Evolutionary conservation across 2,113 vertebrate genomes (phyloP).

Genomic region (Larimichthys polyactis): DNA sequence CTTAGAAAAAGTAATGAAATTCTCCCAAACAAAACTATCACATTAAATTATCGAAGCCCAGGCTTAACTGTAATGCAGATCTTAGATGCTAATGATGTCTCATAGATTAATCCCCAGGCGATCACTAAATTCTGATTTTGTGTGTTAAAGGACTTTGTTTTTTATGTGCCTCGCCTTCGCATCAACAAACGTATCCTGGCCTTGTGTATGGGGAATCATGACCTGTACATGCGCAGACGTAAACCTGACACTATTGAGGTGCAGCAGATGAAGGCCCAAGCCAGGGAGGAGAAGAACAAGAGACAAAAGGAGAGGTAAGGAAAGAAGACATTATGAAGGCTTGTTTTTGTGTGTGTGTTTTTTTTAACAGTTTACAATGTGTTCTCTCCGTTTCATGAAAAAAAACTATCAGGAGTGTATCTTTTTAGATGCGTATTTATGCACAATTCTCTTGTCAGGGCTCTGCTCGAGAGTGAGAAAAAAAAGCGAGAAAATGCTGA

Average conservation of each 20-base stretch:
- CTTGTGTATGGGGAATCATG: slow-evolving; percentile 99
- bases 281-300: slow-evolving; percentile 96
- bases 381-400: slow-evolving; percentile 70
- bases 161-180: slow-evolving; percentile 96
- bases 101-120: not conserved
- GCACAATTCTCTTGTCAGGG: slow-evolving; percentile 86
- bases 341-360: not conserved
- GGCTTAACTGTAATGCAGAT: slow-evolving; percentile 8
- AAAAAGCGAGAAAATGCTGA: slow-evolving; percentile 97
- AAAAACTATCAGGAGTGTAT: slow-evolving; percentile 64
- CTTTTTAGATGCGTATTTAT: slow-evolving; percentile 74
- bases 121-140: slow-evolving; percentile 2
- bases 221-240: slow-evolving; percentile 97
- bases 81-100: not conserved
- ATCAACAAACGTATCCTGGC: slow-evolving; percentile 99
- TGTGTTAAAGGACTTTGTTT: slow-evolving; percentile 92
- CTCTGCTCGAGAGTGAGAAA: slow-evolving; percentile 96
- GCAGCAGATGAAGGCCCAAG: slow-evolving; percentile 99
- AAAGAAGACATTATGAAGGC: slow-evolving; percentile 20
- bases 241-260: slow-evolving; percentile 99
- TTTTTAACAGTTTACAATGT: slow-evolving; percentile 66
- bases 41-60: slow-evolving; percentile 8
- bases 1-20: slow-evolving; percentile 6
- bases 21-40: slow-evolving; percentile 23
- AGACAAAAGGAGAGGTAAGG: slow-evolving; percentile 93